phyloP scores from a whole-genome alignment of 2,797 vertebrate genomes.

The Morus bassanus region DNA sequence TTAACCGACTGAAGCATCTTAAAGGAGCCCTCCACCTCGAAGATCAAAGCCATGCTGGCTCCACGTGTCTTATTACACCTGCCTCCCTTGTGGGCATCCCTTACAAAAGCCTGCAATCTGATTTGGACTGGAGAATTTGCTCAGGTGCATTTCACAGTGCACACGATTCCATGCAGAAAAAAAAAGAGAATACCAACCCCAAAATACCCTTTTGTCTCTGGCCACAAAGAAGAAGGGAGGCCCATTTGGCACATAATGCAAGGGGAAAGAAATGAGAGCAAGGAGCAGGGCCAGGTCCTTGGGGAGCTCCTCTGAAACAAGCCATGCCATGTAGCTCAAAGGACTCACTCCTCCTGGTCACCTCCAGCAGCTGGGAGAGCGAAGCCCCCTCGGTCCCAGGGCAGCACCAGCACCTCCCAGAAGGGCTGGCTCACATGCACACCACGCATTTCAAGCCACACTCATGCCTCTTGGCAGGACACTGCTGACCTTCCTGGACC shows the following conservation, averaged over 20 bases:
- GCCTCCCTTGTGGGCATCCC: background rate
- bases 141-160: slow-evolving; percentile 9
- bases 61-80: slow-evolving; percentile 5
- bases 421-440: background rate
- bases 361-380: background rate
- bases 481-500: background rate
- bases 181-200: rapidly evolving
- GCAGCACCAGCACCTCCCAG: background rate
- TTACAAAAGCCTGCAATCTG: background rate
- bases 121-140: background rate
- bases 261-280: background rate
- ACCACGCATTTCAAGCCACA: no score
- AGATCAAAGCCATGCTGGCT: background rate
- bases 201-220: background rate
- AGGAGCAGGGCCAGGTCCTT: background rate
- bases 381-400: background rate
- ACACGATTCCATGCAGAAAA: background rate
- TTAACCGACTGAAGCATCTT: background rate
- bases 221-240: background rate
- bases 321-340: background rate
- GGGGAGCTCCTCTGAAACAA: background rate
- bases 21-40: background rate
- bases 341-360: background rate
- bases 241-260: background rate
- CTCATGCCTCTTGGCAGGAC: background rate